Percentiles rank a stretch among this genome's conserved stretches.
Conservation (phyloP, 2,113 vertebrate genomes). For the Notothenia coriiceps region DNA sequence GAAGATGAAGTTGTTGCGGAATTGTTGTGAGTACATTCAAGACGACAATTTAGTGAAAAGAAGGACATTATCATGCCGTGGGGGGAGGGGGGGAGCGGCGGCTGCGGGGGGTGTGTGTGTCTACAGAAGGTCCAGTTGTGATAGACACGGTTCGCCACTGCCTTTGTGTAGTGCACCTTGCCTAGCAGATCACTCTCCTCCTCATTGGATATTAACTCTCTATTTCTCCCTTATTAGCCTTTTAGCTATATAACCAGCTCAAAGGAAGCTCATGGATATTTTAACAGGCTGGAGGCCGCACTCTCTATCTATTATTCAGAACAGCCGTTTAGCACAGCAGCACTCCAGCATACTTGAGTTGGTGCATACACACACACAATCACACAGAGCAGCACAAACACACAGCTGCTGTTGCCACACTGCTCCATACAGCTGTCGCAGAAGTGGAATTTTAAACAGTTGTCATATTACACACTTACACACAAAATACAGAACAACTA, state of each 20-base stretch:
- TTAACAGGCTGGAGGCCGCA: constrained; percentile 37
- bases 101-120: too few species aligned
- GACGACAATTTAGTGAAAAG: too few species aligned
- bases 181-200: neutral
- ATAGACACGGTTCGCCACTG: too few species aligned
- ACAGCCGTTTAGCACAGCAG: constrained; percentile 51
- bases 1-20: too few species aligned
- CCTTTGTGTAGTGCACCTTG: neutral
- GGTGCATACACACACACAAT: constrained; percentile 20
- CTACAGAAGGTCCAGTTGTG: too few species aligned
- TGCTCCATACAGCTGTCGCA: constrained; percentile 34
- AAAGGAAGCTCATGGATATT: constrained; percentile 65
- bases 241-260: constrained; percentile 38
- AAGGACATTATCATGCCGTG: too few species aligned
- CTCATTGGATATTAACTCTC: constrained; percentile 21
- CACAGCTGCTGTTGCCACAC: constrained; percentile 33
- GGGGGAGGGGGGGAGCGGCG: too few species aligned
- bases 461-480: constrained; percentile 33
- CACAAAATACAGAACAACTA: constrained; percentile 6
- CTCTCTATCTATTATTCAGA: constrained; percentile 61
- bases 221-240: constrained; percentile 14
- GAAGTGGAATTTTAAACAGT: constrained; percentile 31
- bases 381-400: neutral
- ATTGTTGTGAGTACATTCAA: too few species aligned
- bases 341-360: constrained; percentile 30